phyloP scores from a whole-genome alignment of 2,113 vertebrate species.

The Pedionomus torquatus region DNA sequence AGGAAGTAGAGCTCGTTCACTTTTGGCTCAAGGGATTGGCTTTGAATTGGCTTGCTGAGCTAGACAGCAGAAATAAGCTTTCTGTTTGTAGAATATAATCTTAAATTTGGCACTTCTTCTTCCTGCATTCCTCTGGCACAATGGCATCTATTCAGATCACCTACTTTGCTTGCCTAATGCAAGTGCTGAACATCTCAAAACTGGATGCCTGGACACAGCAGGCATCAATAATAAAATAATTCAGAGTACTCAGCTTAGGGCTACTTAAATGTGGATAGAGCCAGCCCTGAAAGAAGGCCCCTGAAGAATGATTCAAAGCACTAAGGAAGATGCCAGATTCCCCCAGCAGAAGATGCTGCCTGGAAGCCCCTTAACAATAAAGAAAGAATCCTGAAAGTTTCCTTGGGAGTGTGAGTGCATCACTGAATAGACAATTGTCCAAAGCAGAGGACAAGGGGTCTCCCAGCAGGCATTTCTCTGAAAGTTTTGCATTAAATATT shows the following conservation, averaged over 20 bases:
- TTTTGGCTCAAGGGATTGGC: slow-evolving; percentile 24
- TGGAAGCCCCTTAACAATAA: background rate
- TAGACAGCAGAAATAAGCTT: slow-evolving; percentile 37
- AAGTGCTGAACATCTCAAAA: slow-evolving; percentile 23
- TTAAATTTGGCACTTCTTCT: slow-evolving; percentile 51
- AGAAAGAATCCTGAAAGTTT: background rate
- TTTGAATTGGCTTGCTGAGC: slow-evolving; percentile 11
- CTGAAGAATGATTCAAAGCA: background rate
- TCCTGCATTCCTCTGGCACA: slow-evolving; percentile 27
- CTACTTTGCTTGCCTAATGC: slow-evolving; percentile 1
- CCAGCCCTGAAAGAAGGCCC: background rate
- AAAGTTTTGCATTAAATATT: background rate
- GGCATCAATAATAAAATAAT: slow-evolving; percentile 9
- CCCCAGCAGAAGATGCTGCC: background rate
- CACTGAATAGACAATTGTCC: background rate
- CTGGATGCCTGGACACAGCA: background rate
- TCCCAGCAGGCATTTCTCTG: background rate
- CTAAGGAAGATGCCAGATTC: background rate
- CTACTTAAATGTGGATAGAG: background rate
- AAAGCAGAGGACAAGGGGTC: background rate
- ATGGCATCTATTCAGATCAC: background rate
- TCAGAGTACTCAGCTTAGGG: background rate
- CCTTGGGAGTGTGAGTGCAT: background rate
- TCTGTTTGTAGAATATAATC: slow-evolving; percentile 44
- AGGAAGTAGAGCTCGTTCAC: background rate